phyloP scores from a whole-genome alignment of 2,797 vertebrate species.

The Parambassis ranga region DNA sequence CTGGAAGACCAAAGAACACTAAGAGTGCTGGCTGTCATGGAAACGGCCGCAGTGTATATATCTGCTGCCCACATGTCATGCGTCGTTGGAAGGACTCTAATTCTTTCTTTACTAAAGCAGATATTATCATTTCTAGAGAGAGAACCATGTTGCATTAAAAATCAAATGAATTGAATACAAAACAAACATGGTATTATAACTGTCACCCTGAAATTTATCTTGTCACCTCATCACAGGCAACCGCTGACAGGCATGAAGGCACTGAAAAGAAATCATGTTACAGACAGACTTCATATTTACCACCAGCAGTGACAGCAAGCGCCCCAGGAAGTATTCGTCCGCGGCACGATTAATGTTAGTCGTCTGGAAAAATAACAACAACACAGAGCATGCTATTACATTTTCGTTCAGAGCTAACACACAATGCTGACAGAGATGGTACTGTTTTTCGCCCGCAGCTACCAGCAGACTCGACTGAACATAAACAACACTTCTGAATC shows the following conservation, averaged over 20 bases:
- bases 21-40: too few relatives aligned
- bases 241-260: background rate
- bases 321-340: conserved; percentile 44
- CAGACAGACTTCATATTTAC: conserved; percentile 38
- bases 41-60: too few relatives aligned
- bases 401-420: conserved; percentile 50
- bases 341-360: conserved; percentile 46
- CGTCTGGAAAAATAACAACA: conserved; percentile 43
- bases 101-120: too few relatives aligned
- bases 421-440: conserved; percentile 51
- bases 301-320: conserved; percentile 33
- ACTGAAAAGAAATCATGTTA: conserved; percentile 10
- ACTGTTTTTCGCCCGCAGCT: conserved; percentile 33
- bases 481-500: conserved; percentile 68
- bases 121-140: too few relatives aligned
- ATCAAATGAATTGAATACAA: too few relatives aligned
- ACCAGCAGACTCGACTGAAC: conserved; percentile 45
- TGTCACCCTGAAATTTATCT: too few relatives aligned
- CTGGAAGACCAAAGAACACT: too few relatives aligned
- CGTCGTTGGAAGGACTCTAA: too few relatives aligned
- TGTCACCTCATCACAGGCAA: background rate
- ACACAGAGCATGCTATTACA: conserved; percentile 55
- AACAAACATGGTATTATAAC: too few relatives aligned
- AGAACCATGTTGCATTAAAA: too few relatives aligned
- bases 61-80: too few relatives aligned